Conservation (phyloP, 2,888 invertebrate genomes). For the Neoaliturus tenellus region DNA sequence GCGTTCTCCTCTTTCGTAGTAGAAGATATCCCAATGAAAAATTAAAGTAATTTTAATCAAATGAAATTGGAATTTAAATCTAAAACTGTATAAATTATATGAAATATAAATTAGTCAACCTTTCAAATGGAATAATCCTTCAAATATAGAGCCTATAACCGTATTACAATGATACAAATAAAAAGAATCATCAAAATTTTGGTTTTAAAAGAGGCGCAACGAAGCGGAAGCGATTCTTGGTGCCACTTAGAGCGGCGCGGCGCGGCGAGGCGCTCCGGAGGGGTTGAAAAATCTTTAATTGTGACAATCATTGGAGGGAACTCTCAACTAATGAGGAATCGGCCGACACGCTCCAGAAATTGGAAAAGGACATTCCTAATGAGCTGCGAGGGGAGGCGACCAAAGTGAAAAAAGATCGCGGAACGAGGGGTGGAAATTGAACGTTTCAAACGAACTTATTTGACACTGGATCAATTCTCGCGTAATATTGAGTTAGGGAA, state of each 20-base stretch:
- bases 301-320: constrained; percentile 59
- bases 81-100: too few relatives aligned
- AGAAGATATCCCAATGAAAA: too few relatives aligned
- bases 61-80: too few relatives aligned
- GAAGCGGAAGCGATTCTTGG: constrained; percentile 49
- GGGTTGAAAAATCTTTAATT: constrained; percentile 60
- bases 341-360: constrained; percentile 51
- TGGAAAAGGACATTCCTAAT: constrained; percentile 55
- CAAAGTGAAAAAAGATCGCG: constrained; percentile 47
- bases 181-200: constrained; percentile 40
- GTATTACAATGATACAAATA: not conserved
- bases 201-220: constrained; percentile 18
- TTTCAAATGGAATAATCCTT: too few relatives aligned
- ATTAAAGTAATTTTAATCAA: too few relatives aligned
- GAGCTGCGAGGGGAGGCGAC: constrained; percentile 52
- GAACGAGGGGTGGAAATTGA: constrained; percentile 46
- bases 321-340: constrained; percentile 59
- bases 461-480: constrained; percentile 19
- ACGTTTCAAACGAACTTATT: constrained; percentile 49
- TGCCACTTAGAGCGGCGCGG: constrained; percentile 19
- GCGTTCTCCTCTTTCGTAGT: too few relatives aligned
- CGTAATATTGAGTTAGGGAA: constrained; percentile 16
- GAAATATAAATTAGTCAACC: too few relatives aligned
- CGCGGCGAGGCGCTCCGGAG: constrained; percentile 26
- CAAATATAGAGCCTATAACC: not conserved